Evolutionary conservation across 2,113 vertebrate species (phyloP), one percentile per base, ranked within the genome.

Genomic region (Picathartes gymnocephalus): DNA sequence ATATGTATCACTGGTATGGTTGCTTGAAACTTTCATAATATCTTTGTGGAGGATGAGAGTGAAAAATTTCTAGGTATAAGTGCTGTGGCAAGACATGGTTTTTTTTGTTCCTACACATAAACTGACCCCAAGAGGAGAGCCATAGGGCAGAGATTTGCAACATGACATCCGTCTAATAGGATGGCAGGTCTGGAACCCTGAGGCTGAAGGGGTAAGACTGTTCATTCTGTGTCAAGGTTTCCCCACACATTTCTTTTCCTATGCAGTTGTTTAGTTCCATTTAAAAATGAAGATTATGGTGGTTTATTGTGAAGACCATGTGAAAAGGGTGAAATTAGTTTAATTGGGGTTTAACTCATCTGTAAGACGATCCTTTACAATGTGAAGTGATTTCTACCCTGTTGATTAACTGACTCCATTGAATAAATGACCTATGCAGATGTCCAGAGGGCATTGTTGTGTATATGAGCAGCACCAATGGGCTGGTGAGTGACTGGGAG

Each of bases 381-480:
- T 23, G 42, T 24, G 23, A 85, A 64, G 19, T 57, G 31, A 60
- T 72, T 87, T 92, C 11, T 21, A n/a, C 4, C 5, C 4, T n/a
- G 27, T 21, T 50, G 31, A 44, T 73, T 57, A 70, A 58, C 21
- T 74, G 40, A 53, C 10, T 7, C 3, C 35, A 14, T 7, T 61
- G 53, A 90, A 61, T 51, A 81, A 89, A 76, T 50, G 17, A 19
- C 14, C 44, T 44, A 24, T 54, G 42, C 9, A 77, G 31, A 20
- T 20, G 12, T 74, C 81, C 71, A 65, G 74, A 85, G 18, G 14
- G 3, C 6, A 15, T 8, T 22, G 24, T 24, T 61, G 7, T 0
- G 0, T 39, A 7, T 20, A 31, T 0, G 4, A 45, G 22, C 20
- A 82, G 5, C 22, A 27, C 20, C 53, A 53, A 8, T 11, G 13